These are phyloP conservation scores for Alca torda DNA, from an alignment of 2,797 vertebrate genomes.

Conservation along the genomic window DNA sequence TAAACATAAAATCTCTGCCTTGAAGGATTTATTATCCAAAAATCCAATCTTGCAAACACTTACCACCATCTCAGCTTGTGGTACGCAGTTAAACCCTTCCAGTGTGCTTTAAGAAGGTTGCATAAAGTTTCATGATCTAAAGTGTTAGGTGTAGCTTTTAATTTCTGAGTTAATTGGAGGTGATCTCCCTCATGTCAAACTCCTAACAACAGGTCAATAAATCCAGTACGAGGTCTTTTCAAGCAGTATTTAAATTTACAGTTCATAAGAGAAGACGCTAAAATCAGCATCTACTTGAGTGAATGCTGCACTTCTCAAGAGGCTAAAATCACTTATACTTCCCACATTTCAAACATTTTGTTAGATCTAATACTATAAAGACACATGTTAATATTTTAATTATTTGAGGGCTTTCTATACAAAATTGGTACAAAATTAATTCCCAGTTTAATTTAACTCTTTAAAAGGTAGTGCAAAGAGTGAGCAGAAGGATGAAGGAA, in stretches of 20 bases:
- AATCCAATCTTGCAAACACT: not conserved
- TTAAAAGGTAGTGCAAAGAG: not conserved
- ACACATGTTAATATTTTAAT: not conserved
- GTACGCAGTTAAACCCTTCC: not conserved
- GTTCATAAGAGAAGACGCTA: not conserved
- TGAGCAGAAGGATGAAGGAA: not conserved
- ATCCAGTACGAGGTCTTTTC: slow-evolving; percentile 30
- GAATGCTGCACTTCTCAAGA: slow-evolving; percentile 13
- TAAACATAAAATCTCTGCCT: not conserved
- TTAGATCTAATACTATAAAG: slow-evolving; percentile 5
- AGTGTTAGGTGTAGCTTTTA: slow-evolving; percentile 7
- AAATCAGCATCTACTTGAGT: slow-evolving; percentile 13
- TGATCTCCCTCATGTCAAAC: not conserved
- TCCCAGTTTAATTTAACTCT: not conserved
- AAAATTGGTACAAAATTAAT: not conserved
- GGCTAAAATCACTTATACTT: not conserved
- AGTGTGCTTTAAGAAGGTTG: not conserved
- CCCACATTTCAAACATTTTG: not conserved
- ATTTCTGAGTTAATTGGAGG: slow-evolving; percentile 32
- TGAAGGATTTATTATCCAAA: not conserved
- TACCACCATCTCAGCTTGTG: not conserved
- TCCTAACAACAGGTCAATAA: slow-evolving; percentile 28
- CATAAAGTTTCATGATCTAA: not conserved
- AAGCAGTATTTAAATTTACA: slow-evolving; percentile 27
- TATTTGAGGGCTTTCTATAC: not conserved